phyloP scores from a whole-genome alignment of 2,797 vertebrate species.

The Neoniphon sammara region DNA sequence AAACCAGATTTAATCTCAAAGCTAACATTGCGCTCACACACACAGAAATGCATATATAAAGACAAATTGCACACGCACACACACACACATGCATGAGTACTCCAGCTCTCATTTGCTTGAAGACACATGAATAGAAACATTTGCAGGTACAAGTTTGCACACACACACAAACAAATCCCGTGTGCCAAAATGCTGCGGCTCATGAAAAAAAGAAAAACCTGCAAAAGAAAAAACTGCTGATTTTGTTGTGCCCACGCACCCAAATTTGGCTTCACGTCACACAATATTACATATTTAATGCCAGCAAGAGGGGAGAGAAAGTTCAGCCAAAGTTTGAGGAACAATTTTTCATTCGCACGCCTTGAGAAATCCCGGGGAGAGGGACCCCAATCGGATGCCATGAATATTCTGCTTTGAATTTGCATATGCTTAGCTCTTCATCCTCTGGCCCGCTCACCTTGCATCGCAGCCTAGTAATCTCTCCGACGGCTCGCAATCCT shows the following conservation, averaged over 20 bases:
- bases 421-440: conserved; percentile 75
- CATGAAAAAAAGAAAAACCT: conserved; percentile 7
- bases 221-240: conserved; percentile 16
- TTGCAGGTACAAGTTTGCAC: conserved; percentile 4
- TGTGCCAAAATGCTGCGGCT: conserved; percentile 15
- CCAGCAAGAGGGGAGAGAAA: conserved; percentile 58
- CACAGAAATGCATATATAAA: neutral
- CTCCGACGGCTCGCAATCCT: conserved; percentile 54
- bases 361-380: conserved; percentile 73
- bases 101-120: neutral
- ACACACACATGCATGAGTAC: neutral
- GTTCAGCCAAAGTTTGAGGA: conserved; percentile 79
- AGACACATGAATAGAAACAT: conserved; percentile 21
- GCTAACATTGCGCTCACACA: neutral
- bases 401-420: conserved; percentile 82
- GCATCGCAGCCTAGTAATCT: conserved; percentile 64
- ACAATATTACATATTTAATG: conserved; percentile 69
- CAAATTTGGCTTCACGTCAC: conserved; percentile 46
- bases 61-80: neutral
- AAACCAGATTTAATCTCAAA: conserved; percentile 50
- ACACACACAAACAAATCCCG: conserved; percentile 16
- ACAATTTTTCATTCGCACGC: conserved; percentile 72
- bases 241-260: conserved; percentile 20
- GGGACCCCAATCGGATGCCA: conserved; percentile 57
- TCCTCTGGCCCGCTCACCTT: conserved; percentile 72